Evolutionary conservation across 2,113 vertebrate species (phyloP), one percentile per base, ranked within the genome.

Genomic region (Chinchilla lanigera): DNA sequence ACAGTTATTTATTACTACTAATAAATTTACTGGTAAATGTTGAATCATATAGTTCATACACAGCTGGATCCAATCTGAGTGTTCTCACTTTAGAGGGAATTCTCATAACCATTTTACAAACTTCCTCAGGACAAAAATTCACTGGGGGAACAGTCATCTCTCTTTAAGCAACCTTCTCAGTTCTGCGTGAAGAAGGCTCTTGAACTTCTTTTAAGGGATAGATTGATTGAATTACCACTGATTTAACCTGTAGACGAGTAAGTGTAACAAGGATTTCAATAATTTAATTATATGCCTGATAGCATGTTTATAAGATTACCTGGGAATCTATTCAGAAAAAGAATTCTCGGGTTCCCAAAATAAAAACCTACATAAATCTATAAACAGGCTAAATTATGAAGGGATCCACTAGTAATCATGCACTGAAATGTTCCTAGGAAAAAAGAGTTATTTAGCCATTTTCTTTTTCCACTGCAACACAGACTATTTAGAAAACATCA

Each of bases 131-230:
- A 8, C 24, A 54, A 24, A 17, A 30, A 13, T 1, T 83, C 3
- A 2, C 6, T 86, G n/a, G 1, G 5, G 10, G 7, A 56, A 2
- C 41, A 10, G 2, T 13, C 24, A 14, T 44, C 3, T 81, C 3
- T 92, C 3, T 3, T 80, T 33, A 80, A 50, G 14, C 1, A 92
- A 41, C 0, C 50, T 82, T 77, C 30, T 82, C 19, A 38, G 12
- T 71, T 87, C 7, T 61, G 0, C 5, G 6, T 35, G 35, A 90
- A 26, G 5, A 88, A 33, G 1, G 4, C 35, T 88, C n/a, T 83
- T 75, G 7, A 94, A 71, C 50, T 52, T 82, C 63, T 75, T 47
- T 58, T 69, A 50, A 22, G 5, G 1, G 1, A 1, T 58, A 38
- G 35, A 67, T 63, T 41, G 63, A 85, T 33, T 85, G 8, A 67